Evolutionary conservation across 2,113 vertebrate genomes (phyloP), one percentile per base, ranked within the genome.

Genomic region (Dendropsophus ebraccatus): DNA sequence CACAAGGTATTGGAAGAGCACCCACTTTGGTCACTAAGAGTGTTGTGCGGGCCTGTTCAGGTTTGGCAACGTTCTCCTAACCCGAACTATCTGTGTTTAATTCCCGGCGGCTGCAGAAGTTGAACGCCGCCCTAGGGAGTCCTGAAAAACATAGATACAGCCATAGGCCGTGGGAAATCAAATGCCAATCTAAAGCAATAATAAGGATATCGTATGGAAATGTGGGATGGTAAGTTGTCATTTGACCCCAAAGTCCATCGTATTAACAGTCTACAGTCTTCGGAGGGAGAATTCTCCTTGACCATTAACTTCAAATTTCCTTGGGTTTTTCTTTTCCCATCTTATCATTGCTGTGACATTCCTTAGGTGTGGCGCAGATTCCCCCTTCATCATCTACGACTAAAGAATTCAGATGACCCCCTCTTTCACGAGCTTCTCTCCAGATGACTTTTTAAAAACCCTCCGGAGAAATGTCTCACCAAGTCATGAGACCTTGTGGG

Each of bases 401-500:
- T 41, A 9, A 23, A 70, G 67, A 41, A 41, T 41, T 41, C 32
- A 41, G 67, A 41, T 70, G 65, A 69, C 14, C 65, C n/a, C 32
- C 5, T 70, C 67, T 41, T 41, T 70, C 30, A 70, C 21, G 67
- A 70, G 19, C 32, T 37, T 19, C 19, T 70, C 35, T 70, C 67
- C 23, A 19, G 32, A 41, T 37, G 35, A 70, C 65, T 37, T 28
- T 69, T 69, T 8, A 25, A 35, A 69, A 21, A 37, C 67, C 67
- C 32, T 41, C 67, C 41, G 19, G 67, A 70, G 19, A 70, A 70
- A 70, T 37, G 35, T 70, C 67, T 70, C 67, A 70, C 67, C 62
- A 23, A 41, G 67, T 41, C 67, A 41, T 70, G 67, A 41, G 35
- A 70, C 35, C 35, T 21, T 21, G 19, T 37, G 67, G 67, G 67